Evolutionary conservation across 2,113 vertebrate species (phyloP).

Genomic region (Epinephelus moara): DNA sequence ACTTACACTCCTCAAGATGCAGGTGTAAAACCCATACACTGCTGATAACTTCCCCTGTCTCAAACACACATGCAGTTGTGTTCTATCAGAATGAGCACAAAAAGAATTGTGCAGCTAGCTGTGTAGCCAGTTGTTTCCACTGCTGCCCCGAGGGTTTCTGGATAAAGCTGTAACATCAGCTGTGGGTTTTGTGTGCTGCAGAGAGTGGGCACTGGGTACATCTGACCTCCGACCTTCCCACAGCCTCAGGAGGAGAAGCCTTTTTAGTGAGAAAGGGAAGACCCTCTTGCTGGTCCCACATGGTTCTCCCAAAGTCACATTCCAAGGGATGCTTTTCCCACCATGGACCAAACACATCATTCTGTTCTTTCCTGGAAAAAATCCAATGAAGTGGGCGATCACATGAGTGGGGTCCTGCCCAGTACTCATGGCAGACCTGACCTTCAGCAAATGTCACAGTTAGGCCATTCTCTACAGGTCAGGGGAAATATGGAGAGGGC

Average conservation of each 20-base stretch:
- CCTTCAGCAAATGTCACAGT: slow-evolving; percentile 75
- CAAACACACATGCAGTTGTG: slow-evolving; percentile 25
- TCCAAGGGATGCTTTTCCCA: slow-evolving; percentile 84
- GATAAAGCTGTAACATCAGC: slow-evolving; percentile 64
- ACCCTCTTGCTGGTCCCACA: slow-evolving; percentile 74
- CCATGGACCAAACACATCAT: slow-evolving; percentile 76
- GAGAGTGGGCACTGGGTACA: slow-evolving; percentile 69
- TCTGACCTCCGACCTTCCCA: slow-evolving; percentile 70
- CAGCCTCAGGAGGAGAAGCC: slow-evolving; percentile 70
- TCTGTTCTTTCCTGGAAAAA: slow-evolving; percentile 80
- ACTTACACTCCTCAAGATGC: slow-evolving; percentile 19
- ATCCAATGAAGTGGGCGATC: slow-evolving; percentile 81
- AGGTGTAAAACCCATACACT: slow-evolving; percentile 1
- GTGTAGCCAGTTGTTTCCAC: slow-evolving; percentile 49
- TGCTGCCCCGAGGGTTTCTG: slow-evolving; percentile 58
- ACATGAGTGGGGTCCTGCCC: slow-evolving; percentile 81
- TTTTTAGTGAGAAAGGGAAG: slow-evolving; percentile 76
- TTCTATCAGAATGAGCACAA: slow-evolving; percentile 22
- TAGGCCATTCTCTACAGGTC: slow-evolving; percentile 74
- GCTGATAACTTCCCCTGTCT: slow-evolving; percentile 2
- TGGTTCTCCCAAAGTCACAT: slow-evolving; percentile 79
- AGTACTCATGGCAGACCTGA: slow-evolving; percentile 72
- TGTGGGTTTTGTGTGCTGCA: slow-evolving; percentile 67
- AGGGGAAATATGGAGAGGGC: slow-evolving; percentile 71
- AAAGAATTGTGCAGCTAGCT: slow-evolving; percentile 28